Percentiles rank a stretch among this genome's conserved stretches.
phyloP scores from a whole-genome alignment of 2,797 vertebrate species.

The Champsocephalus esox region DNA sequence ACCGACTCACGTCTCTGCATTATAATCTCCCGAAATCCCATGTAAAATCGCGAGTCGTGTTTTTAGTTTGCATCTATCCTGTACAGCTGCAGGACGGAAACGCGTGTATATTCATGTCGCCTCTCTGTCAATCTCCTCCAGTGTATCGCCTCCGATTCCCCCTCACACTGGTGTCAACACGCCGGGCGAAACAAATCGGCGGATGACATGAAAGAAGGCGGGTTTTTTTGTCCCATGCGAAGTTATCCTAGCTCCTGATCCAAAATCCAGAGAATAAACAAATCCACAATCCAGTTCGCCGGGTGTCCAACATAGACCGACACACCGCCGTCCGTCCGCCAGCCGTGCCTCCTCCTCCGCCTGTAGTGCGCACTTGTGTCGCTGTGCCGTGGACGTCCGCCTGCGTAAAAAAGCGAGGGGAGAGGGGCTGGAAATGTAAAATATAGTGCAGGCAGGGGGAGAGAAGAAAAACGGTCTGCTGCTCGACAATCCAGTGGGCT shows the following conservation, averaged over 20 bases:
- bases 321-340: constrained; percentile 28
- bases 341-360: constrained; percentile 29
- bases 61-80: constrained; percentile 47
- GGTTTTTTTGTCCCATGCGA: constrained; percentile 74
- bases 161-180: constrained; percentile 64
- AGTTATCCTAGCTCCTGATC: constrained; percentile 69
- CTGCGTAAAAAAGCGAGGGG: constrained; percentile 61
- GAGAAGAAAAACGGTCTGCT: constrained; percentile 37
- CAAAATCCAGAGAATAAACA: constrained; percentile 55
- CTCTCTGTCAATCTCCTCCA: constrained; percentile 65
- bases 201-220: constrained; percentile 66
- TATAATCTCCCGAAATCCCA: constrained; percentile 24
- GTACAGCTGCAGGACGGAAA: constrained; percentile 60
- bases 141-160: constrained; percentile 35
- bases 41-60: constrained; percentile 5
- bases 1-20: constrained; percentile 62
- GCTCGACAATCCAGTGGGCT: constrained; percentile 70
- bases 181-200: constrained; percentile 67
- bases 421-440: constrained; percentile 66
- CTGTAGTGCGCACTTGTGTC: constrained; percentile 62
- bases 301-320: constrained; percentile 41
- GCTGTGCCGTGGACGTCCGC: constrained; percentile 71
- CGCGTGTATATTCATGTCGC: constrained; percentile 70
- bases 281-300: constrained; percentile 59
- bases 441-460: constrained; percentile 58